Conservation (phyloP, 1,140 invertebrate genomes). For the Drosophila jambulina region DNA sequence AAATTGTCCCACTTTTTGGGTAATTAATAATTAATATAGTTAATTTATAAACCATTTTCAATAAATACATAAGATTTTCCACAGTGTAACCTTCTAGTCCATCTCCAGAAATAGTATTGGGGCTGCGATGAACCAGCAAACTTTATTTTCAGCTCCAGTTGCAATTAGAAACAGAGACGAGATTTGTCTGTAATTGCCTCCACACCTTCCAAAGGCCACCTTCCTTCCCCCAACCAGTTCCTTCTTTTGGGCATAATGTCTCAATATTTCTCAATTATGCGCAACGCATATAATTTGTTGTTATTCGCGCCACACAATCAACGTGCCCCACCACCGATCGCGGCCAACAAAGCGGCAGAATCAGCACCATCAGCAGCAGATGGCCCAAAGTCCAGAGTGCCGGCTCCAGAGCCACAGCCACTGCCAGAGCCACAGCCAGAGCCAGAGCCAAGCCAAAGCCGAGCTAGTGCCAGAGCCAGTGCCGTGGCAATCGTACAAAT, state of each 20-base stretch:
- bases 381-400: slow-evolving; percentile 31
- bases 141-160: slow-evolving; percentile 54
- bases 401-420: slow-evolving; percentile 10
- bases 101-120: background rate
- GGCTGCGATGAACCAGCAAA: slow-evolving; percentile 28
- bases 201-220: slow-evolving; percentile 10
- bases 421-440: background rate
- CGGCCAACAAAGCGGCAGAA: slow-evolving; percentile 46
- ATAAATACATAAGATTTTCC: background rate
- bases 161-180: slow-evolving; percentile 69
- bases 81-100: slow-evolving; percentile 3
- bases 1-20: background rate
- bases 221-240: background rate
- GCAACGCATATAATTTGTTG: slow-evolving; percentile 81
- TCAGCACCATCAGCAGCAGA: slow-evolving; percentile 35
- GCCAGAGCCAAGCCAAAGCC: background rate
- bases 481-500: slow-evolving; percentile 75
- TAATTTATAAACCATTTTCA: background rate
- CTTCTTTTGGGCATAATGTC: slow-evolving; percentile 63
- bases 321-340: slow-evolving; percentile 48
- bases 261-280: slow-evolving; percentile 82
- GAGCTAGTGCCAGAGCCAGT: background rate
- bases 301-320: slow-evolving; percentile 67
- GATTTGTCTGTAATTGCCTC: slow-evolving; percentile 56
- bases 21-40: background rate